These are phyloP conservation scores for Anoplopoma fimbria DNA, from an alignment of 2,113 vertebrate species.

Conservation along the genomic window DNA sequence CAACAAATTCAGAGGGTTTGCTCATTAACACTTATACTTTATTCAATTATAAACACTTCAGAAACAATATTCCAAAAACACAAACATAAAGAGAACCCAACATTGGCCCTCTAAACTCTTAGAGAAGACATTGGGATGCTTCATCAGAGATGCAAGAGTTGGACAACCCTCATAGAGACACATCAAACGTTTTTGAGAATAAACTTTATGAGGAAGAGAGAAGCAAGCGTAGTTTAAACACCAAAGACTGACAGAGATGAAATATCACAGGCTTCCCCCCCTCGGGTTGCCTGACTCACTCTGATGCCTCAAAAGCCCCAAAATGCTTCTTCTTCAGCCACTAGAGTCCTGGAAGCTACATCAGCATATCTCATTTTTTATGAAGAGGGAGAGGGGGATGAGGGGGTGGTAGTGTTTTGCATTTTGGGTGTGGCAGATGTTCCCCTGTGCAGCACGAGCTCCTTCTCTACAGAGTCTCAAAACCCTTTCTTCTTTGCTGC, in stretches of 20 bases:
- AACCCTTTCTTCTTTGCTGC: slow-evolving; percentile 22
- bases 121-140: background rate
- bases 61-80: background rate
- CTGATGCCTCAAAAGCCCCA: slow-evolving; percentile 43
- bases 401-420: slow-evolving; percentile 19
- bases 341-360: slow-evolving; percentile 42
- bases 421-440: slow-evolving; percentile 44
- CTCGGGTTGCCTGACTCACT: slow-evolving; percentile 38
- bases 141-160: slow-evolving; percentile 1
- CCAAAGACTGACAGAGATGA: slow-evolving; percentile 33
- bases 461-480: background rate
- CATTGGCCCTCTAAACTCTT: background rate
- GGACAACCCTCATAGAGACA: background rate
- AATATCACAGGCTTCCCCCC: slow-evolving; percentile 19
- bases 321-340: slow-evolving; percentile 45
- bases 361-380: slow-evolving; percentile 57
- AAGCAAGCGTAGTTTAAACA: slow-evolving; percentile 14
- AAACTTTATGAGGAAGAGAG: background rate
- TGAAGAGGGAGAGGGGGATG: background rate
- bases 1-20: background rate
- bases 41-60: slow-evolving; percentile 1
- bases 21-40: background rate
- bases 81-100: background rate
- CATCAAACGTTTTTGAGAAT: slow-evolving; percentile 1
- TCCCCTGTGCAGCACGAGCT: slow-evolving; percentile 28